These are phyloP conservation scores for Lithophane semibrunnea DNA, from an alignment of 2,888 invertebrate species.

Conservation along the genomic window DNA sequence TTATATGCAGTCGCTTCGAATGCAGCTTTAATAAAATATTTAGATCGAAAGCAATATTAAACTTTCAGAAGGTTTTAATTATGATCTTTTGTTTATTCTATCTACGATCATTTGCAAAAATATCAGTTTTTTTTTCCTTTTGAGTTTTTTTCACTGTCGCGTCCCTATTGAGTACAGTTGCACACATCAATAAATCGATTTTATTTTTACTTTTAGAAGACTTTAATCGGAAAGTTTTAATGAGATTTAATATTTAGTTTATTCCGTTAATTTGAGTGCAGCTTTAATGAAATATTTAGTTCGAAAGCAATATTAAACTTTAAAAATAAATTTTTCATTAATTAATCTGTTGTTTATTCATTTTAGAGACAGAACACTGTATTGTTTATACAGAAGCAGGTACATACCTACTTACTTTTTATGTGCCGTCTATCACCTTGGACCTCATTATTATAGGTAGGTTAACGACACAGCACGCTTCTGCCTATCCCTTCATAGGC, in stretches of 20 bases:
- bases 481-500: constrained; percentile 27
- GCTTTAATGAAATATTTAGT: constrained; percentile 9
- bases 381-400: neutral
- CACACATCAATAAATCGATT: constrained; percentile 1
- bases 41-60: neutral
- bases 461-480: constrained; percentile 41
- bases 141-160: constrained; percentile 32
- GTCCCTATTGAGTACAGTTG: constrained; percentile 4
- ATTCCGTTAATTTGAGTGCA: neutral
- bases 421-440: constrained; percentile 5
- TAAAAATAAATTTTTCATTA: neutral
- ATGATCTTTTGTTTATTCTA: neutral
- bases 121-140: constrained; percentile 39
- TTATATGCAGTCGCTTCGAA: neutral
- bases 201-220: neutral
- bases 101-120: constrained; percentile 61
- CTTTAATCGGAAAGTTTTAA: neutral
- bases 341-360: neutral
- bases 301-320: neutral
- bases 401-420: neutral
- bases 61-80: neutral
- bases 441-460: constrained; percentile 31
- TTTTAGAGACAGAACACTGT: neutral
- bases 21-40: constrained; percentile 8
- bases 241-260: constrained; percentile 10